These are phyloP conservation scores for Centropristis striata DNA, from an alignment of 2,113 vertebrate species.

Conservation along the genomic window DNA sequence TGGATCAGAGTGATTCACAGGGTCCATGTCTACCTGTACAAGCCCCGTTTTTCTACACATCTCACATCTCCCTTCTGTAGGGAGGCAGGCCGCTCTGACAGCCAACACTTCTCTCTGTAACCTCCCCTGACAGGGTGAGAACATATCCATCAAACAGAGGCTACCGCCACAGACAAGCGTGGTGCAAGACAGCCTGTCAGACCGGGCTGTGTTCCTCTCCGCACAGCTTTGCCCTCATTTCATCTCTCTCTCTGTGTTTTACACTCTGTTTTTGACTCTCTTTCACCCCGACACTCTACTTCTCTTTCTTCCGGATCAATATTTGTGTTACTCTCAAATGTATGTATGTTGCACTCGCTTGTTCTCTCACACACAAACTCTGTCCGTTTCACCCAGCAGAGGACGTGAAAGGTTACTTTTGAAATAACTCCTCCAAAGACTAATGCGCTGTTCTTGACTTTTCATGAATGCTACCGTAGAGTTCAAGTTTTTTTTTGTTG, in stretches of 20 bases:
- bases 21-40: constrained; percentile 58
- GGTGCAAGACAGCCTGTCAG: constrained; percentile 78
- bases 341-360: constrained; percentile 34
- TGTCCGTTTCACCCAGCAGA: constrained; percentile 17
- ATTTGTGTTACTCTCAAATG: constrained; percentile 47
- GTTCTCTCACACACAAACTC: constrained; percentile 10
- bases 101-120: constrained; percentile 76
- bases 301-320: constrained; percentile 52
- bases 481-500: constrained; percentile 2
- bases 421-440: constrained; percentile 21
- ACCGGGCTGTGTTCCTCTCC: constrained; percentile 55
- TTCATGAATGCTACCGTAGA: constrained; percentile 9
- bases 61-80: constrained; percentile 45
- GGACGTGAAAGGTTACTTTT: constrained; percentile 10
- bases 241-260: constrained; percentile 57
- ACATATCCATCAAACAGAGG: constrained; percentile 77
- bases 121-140: constrained; percentile 77
- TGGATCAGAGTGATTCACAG: constrained; percentile 70
- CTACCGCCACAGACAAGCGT: constrained; percentile 69
- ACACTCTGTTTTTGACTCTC: constrained; percentile 39
- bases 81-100: constrained; percentile 68
- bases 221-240: constrained; percentile 69
- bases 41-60: constrained; percentile 34
- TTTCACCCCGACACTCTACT: constrained; percentile 24
- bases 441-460: constrained; percentile 9